Evolutionary conservation across 2,888 invertebrate genomes (phyloP), one percentile per base, ranked within the genome.

Genomic region (Argyresthia albistria): DNA sequence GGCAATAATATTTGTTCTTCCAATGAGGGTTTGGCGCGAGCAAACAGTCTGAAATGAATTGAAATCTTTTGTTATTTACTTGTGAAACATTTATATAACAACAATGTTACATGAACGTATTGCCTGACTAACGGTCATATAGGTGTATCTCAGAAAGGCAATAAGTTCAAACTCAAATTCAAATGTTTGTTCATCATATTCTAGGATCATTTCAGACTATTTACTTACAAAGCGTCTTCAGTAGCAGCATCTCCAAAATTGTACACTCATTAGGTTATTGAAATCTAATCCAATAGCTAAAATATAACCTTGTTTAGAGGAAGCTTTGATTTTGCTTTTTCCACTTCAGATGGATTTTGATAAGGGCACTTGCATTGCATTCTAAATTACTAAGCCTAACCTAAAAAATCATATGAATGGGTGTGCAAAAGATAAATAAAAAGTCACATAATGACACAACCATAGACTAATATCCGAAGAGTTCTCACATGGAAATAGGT

Each of bases 341-440:
- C 25, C 25, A 45, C 45, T 8, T 14, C 15, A 45, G 14, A 45
- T 15, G 12, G 75, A 70, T 84, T 80, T 73, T 87, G 82, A 81
- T 76, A 83, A 61, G 86, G 83, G 73, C 88, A 86, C 80, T n/a
- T 80, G 73, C 86, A 86, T 86, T 66, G 75, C 81, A 79, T 80
- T 69, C 73, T 76, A 74, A 54, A 57, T 49, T 25, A 25, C 25
- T 25, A 25, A 25, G 53, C 42, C 43, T 54, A 56, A 42, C n/a
- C 48, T 55, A 56, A 55, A 57, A 16, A 10, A 14, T 46, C 37
- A 46, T 35, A 36, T 25, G 6, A 25, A 25, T 4, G 25, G 2
- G 25, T 25, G 25, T 25, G 25, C 2, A 25, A 25, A 25, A 25
- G 2, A 25, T n/a, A 25, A 4, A 6, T 25, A 25, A 25, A 25